Evolutionary conservation across 2,888 invertebrate genomes (phyloP), one percentile per base, ranked within the genome.

Genomic region (Biston betularia): DNA sequence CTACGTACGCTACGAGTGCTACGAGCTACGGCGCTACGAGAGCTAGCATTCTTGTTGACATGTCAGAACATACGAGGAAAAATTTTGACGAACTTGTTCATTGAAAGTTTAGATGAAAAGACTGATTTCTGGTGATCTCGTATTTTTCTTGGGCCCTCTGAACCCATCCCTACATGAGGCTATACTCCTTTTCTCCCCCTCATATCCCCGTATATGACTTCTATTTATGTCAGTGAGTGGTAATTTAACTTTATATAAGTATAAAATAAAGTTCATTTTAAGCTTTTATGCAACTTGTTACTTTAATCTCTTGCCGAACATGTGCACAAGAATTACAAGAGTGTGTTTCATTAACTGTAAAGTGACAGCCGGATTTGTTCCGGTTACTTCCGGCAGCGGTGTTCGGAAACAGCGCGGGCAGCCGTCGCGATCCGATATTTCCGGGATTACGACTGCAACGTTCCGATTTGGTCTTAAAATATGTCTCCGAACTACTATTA

Each of bases 341-440:
- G 63, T 78, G 60, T 40, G 73, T 69, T 24, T 48, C 11, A 45
- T 24, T 11, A 55, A 64, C 57, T 64, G 68, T 53, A 65, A 81
- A 81, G 75, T 78, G 80, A 77, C 71, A 74, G 73, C 75, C 75
- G 79, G 84, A 83, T 84, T 83, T 81, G 77, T 83, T 79, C 79
- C 79, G 81, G 78, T 77, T 82, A 81, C 77, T 80, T 81, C 84
- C 79, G 82, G 73, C 73, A 58, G 68, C 73, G 70, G 68, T 73
- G 70, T 76, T 77, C 84, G 83, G 81, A 83, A 79, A 53, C 52
- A 53, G 57, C 69, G 57, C 52, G 49, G 72, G 67, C 77, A 69
- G 76, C 70, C 75, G 60, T 50, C 61, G 68, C 67, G 71, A 69
- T 75, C 75, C 66, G 79, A 78, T 79, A 77, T 80, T 75, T 79